These are phyloP conservation scores for Hipposideros armiger DNA, from an alignment of 2,113 vertebrate genomes.

Conservation along the genomic window DNA sequence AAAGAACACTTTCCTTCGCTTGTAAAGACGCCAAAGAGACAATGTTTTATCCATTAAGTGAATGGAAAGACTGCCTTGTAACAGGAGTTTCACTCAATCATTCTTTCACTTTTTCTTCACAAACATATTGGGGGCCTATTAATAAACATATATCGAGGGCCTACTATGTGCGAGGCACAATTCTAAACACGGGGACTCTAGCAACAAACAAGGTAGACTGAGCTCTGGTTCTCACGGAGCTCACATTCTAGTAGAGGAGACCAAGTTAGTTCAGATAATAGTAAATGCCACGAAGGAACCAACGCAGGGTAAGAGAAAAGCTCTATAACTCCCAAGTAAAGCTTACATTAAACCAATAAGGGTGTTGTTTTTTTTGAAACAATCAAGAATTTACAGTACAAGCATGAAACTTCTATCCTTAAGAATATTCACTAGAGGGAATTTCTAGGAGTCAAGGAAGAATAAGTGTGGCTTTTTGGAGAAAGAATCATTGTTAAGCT, in stretches of 20 bases:
- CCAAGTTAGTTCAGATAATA: neutral
- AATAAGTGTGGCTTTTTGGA: neutral
- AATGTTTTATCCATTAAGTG: neutral
- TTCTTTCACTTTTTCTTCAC: neutral
- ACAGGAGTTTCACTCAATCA: neutral
- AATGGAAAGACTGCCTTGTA: neutral
- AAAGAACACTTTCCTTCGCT: neutral
- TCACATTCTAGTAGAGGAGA: neutral
- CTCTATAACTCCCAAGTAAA: neutral
- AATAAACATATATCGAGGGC: neutral
- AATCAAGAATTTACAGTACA: neutral
- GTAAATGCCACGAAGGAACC: constrained; percentile 15
- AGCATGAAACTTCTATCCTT: neutral
- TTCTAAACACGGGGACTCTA: neutral
- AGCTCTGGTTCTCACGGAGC: neutral
- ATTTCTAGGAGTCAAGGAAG: neutral
- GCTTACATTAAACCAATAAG: neutral
- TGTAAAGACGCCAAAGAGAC: constrained; percentile 57
- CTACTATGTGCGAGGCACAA: neutral
- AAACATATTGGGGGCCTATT: neutral
- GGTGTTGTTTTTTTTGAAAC: neutral
- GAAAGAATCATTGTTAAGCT: constrained; percentile 8
- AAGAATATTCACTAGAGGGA: constrained; percentile 7
- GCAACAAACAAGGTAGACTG: neutral
- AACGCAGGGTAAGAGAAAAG: neutral